Evolutionary conservation across 2,113 vertebrate genomes (phyloP).

Genomic region (Nasalis larvatus): DNA sequence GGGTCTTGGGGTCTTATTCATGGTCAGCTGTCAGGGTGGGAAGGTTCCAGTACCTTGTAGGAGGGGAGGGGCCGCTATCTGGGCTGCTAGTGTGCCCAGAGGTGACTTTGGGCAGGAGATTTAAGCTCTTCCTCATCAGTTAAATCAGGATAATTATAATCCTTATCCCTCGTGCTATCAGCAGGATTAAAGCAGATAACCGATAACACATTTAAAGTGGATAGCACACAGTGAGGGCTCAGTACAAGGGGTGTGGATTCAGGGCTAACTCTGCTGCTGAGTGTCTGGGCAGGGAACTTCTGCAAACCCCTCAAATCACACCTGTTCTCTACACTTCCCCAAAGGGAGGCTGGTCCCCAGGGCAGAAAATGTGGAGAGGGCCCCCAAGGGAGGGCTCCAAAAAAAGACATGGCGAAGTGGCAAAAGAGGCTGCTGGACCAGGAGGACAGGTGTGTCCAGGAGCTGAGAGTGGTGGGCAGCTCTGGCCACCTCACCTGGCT

Average conservation of each 20-base stretch:
- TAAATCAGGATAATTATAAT: neutral
- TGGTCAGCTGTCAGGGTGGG: neutral
- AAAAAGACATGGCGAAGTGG: neutral
- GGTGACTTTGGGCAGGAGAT: neutral
- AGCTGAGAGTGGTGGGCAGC: neutral
- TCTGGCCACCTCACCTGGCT: rapidly evolving
- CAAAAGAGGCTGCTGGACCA: neutral
- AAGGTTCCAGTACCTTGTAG: neutral
- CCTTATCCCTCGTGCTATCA: neutral
- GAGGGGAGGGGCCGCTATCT: too few relatives aligned
- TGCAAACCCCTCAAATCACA: neutral
- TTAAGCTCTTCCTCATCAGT: neutral
- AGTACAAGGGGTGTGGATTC: neutral
- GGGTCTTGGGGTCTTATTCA: neutral
- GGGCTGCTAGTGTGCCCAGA: neutral
- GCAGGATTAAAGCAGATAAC: neutral
- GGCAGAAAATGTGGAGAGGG: neutral
- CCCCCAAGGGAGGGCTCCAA: neutral
- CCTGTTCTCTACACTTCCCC: neutral
- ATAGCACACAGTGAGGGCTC: neutral
- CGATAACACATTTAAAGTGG: neutral
- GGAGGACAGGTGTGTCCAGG: neutral
- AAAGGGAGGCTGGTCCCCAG: neutral
- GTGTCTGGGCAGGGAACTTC: neutral
- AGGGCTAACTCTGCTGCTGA: neutral